phyloP scores from a whole-genome alignment of 2,888 invertebrate genomes.

The Amaurobius ferox region DNA sequence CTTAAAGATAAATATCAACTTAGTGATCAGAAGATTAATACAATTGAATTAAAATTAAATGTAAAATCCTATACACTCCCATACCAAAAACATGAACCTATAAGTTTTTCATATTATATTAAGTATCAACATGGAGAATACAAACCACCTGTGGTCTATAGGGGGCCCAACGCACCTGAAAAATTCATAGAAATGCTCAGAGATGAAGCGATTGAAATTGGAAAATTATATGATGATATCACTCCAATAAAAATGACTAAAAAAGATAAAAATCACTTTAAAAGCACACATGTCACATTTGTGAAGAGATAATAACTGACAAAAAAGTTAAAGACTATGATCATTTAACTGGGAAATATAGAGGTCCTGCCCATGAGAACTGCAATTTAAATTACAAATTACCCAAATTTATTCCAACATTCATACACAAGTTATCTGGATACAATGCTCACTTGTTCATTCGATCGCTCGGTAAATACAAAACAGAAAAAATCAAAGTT shows the following conservation, averaged over 20 bases:
- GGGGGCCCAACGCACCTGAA: neutral
- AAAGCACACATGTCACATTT: too few species aligned
- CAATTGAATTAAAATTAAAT: too few species aligned
- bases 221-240: neutral
- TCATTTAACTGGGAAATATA: conserved; percentile 19
- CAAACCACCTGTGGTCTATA: too few species aligned
- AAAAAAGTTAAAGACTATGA: too few species aligned
- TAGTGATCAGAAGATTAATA: too few species aligned
- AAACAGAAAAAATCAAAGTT: conserved; percentile 51
- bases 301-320: too few species aligned
- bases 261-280: neutral
- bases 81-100: neutral
- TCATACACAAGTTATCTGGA: conserved; percentile 42
- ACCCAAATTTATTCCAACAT: conserved; percentile 40
- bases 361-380: conserved; percentile 21
- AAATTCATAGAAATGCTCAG: neutral
- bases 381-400: conserved; percentile 27
- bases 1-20: too few species aligned
- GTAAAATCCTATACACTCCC: too few species aligned
- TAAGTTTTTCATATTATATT: neutral
- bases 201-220: neutral
- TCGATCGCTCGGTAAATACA: neutral
- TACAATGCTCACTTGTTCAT: conserved; percentile 52
- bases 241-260: neutral
- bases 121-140: neutral